Base-by-base conservation (phyloP, 2,888 invertebrate species). In the Alloscopus bannaensis region DNA sequence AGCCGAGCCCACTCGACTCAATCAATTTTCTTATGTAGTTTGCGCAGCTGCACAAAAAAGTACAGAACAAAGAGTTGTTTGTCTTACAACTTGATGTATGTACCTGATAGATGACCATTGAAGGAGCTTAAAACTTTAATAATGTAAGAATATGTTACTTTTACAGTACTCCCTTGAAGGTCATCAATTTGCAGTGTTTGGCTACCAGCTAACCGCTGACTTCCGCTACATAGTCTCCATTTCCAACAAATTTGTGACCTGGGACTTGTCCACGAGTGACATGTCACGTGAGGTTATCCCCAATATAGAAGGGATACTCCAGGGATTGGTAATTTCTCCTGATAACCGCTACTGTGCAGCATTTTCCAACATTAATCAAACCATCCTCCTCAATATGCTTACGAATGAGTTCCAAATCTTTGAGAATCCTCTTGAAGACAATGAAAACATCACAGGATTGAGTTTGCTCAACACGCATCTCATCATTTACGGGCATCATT, bases 331-430 rank as follows among this genome's bases (percentile, higher is more conserved):
- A 20, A 89, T 99, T 3, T 97, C 97, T 81, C 95, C 95, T 0
- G 97, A 98, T 88, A 98, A 99, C 88, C 95, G 97, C 88, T 97
- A 95, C 91, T 97, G 97, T 0, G 95, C 97, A 3, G 96, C 98
- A 0, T 96, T 93, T 87, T 98, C 98, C 6, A 99, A 98, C 87
- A 98, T 98, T 88, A 95, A 97, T 89, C 97, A 94, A 93, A 94
- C 95, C 0, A 93, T 98, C 83, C 90, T 98, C 2, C 90, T 98
- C 22, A 97, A 97, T 87, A 95, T 97, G 90, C 90, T 98, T 75
- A 97, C 98, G 1, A 98, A 97, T 87, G 98, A 99, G 89, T 96
- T 94, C 87, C 91, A 94, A 13, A 91, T 94, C 0, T 93, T 98
- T 69, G 93, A 95, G 52, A 96, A 96, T 87, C 96, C 96, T 0